Conservation (phyloP, 2,797 vertebrate species). For the Periophthalmus magnuspinnatus region DNA sequence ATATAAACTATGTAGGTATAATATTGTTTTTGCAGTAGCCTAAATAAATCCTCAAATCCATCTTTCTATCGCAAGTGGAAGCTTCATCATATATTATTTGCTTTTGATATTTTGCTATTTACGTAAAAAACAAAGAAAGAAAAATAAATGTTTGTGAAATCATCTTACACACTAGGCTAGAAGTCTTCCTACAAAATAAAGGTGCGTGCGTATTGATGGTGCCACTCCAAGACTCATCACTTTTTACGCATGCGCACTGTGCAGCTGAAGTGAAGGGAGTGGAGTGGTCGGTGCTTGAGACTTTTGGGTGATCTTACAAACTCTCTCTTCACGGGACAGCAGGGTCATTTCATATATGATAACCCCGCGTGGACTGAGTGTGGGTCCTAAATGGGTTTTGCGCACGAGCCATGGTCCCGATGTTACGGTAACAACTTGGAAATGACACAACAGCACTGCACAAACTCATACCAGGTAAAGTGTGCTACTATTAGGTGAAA, state of each 20-base stretch:
- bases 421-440: conserved; percentile 46
- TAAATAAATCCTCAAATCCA: too few relatives aligned
- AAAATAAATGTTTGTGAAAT: not conserved
- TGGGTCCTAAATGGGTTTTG: too few relatives aligned
- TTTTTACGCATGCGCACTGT: conserved; percentile 60
- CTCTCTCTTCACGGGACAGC: not conserved
- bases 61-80: not conserved
- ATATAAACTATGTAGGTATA: too few relatives aligned
- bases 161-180: not conserved
- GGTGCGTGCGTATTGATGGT: not conserved
- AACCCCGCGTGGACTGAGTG: not conserved
- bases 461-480: conserved; percentile 38
- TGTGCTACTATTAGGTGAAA: conserved; percentile 6
- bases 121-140: not conserved
- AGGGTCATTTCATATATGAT: not conserved
- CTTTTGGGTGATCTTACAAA: conserved; percentile 14
- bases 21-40: not conserved
- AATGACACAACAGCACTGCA: conserved; percentile 42
- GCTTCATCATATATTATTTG: not conserved
- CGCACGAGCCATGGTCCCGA: conserved; percentile 26
- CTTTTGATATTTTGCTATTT: not conserved
- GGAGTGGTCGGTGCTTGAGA: conserved; percentile 21
- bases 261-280: conserved; percentile 13
- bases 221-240: not conserved
- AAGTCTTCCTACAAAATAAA: too few relatives aligned